These are phyloP conservation scores for Drosophila setosimentum DNA, from an alignment of 2,888 invertebrate genomes.

Conservation along the genomic window DNA sequence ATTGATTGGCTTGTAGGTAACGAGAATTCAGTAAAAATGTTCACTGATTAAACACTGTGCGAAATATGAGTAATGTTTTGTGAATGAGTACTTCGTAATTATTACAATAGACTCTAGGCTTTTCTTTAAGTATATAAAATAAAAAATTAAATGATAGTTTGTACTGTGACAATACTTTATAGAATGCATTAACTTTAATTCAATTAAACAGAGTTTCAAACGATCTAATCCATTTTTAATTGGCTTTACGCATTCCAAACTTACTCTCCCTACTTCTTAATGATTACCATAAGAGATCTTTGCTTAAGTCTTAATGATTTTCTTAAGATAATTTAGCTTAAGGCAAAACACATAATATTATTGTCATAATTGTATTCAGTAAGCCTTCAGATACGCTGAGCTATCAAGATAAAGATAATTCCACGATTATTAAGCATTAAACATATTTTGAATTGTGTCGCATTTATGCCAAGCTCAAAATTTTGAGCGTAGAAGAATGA, in stretches of 20 bases:
- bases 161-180: background rate
- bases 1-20: slow-evolving; percentile 57
- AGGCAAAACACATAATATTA: background rate
- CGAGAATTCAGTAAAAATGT: slow-evolving; percentile 12
- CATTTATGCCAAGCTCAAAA: background rate
- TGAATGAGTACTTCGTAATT: background rate
- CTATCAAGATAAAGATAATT: background rate
- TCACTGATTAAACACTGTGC: slow-evolving; percentile 27
- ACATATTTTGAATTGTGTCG: background rate
- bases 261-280: background rate
- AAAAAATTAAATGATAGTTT: background rate
- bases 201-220: background rate
- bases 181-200: background rate
- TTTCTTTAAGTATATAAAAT: background rate
- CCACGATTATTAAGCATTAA: background rate
- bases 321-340: background rate
- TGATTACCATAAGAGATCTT: background rate
- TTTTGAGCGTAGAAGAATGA: too few relatives aligned
- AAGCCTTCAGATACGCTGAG: background rate
- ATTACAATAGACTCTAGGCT: background rate
- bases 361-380: background rate
- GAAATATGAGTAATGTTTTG: background rate
- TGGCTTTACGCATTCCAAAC: background rate
- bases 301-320: background rate
- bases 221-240: fast-evolving